phyloP scores from a whole-genome alignment of 1,140 invertebrate genomes.

The Tachypleus tridentatus region DNA sequence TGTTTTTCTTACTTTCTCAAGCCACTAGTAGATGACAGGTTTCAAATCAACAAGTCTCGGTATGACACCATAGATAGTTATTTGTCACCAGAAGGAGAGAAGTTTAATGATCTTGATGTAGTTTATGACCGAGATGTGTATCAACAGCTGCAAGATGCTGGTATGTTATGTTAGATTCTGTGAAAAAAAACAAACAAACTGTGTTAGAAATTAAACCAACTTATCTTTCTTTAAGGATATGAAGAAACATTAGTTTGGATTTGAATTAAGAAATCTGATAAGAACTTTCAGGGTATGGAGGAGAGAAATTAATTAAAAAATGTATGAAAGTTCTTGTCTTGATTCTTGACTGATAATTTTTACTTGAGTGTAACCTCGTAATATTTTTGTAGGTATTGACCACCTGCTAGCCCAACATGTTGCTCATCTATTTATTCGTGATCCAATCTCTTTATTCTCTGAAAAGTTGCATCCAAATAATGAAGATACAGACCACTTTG shows the following conservation, averaged over 20 bases:
- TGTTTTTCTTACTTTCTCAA: not conserved
- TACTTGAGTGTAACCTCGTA: no score
- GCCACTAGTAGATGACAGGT: constrained; percentile 49
- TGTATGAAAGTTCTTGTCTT: no score
- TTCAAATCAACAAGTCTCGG: constrained; percentile 86
- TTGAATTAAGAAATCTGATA: no score
- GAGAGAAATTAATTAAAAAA: constrained; percentile 4
- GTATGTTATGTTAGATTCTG: not conserved
- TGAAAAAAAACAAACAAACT: no score
- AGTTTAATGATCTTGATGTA: constrained; percentile 84
- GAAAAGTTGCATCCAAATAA: constrained; percentile 95
- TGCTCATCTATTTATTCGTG: constrained; percentile 96
- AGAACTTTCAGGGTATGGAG: not conserved
- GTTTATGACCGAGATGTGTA: constrained; percentile 75
- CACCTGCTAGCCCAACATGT: constrained; percentile 76
- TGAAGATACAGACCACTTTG: constrained; percentile 95
- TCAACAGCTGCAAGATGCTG: constrained; percentile 63
- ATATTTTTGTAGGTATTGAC: constrained; percentile 53
- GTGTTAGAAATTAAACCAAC: no score
- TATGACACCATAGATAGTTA: constrained; percentile 98
- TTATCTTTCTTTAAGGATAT: no score
- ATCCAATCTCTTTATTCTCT: constrained; percentile 88
- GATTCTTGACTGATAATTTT: no score
- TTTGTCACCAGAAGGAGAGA: constrained; percentile 69
- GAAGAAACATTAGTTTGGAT: no score